phyloP scores from a whole-genome alignment of 2,113 vertebrate genomes.

The Marmota monax region DNA sequence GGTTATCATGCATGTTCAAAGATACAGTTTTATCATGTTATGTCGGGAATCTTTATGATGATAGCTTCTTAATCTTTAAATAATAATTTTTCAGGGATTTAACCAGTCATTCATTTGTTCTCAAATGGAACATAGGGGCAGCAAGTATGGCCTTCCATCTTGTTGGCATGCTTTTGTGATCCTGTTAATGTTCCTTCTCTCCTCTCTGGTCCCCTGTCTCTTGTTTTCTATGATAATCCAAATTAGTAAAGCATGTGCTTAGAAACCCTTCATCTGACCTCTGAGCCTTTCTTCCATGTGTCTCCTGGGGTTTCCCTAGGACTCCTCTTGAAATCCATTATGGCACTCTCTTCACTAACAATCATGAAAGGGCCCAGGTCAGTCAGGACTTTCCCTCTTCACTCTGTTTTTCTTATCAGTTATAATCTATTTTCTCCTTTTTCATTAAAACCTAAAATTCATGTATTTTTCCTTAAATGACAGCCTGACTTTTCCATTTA shows the following conservation, averaged over 20 bases:
- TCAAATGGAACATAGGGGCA: rapidly evolving
- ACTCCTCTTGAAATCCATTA: rapidly evolving
- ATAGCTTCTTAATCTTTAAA: not conserved
- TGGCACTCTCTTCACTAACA: rapidly evolving
- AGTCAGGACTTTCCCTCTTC: not conserved
- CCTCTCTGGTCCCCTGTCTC: not conserved
- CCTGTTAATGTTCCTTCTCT: rapidly evolving
- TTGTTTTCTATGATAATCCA: not conserved
- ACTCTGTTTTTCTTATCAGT: not conserved
- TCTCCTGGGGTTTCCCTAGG: not conserved
- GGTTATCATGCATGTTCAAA: not conserved
- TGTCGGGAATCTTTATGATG: not conserved
- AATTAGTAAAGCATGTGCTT: not conserved
- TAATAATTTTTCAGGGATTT: not conserved
- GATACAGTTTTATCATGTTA: rapidly evolving
- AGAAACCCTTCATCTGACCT: not conserved
- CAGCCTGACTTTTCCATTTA: rapidly evolving
- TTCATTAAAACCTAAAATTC: not conserved
- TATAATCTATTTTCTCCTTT: not conserved
- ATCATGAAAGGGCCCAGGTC: too few species aligned
- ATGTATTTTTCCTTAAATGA: not conserved
- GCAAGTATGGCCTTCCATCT: rapidly evolving
- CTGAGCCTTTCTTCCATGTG: rapidly evolving
- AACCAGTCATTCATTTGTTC: not conserved
- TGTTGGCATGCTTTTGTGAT: rapidly evolving